phyloP scores from a whole-genome alignment of 1,140 invertebrate genomes.

The Leguminivora glycinivorella region DNA sequence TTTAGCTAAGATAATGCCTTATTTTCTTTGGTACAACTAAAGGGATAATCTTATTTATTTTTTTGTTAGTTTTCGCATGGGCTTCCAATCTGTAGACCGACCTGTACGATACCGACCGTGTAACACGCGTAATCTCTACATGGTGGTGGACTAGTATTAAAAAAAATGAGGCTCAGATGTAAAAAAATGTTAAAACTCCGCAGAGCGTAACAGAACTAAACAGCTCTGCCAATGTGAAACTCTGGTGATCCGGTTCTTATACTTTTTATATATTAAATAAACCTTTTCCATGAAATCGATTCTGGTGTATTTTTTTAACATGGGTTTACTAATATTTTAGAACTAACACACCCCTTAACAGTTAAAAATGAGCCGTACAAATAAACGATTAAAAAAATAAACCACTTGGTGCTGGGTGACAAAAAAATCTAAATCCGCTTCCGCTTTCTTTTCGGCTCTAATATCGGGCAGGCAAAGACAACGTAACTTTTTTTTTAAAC shows the following conservation, averaged over 20 bases:
- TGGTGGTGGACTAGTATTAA: constrained; percentile 62
- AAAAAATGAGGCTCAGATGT: constrained; percentile 38
- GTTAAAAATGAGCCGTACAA: constrained; percentile 40
- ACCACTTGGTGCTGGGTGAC: constrained; percentile 57
- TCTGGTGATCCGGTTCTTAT: constrained; percentile 74
- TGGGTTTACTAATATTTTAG: constrained; percentile 72
- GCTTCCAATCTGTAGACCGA: constrained; percentile 50
- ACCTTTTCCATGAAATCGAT: constrained; percentile 77
- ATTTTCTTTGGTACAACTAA: background rate
- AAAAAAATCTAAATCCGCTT: constrained; percentile 50
- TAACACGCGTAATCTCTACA: constrained; percentile 54
- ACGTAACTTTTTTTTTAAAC: constrained; percentile 31
- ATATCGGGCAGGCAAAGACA: constrained; percentile 46
- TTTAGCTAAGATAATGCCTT: no score
- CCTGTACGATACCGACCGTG: constrained; percentile 53
- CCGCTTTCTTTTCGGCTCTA: constrained; percentile 57
- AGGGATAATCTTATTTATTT: background rate
- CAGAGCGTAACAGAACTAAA: constrained; percentile 22
- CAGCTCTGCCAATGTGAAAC: constrained; percentile 33
- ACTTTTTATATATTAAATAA: constrained; percentile 77
- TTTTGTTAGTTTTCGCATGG: constrained; percentile 42
- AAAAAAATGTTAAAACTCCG: constrained; percentile 30
- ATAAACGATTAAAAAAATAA: constrained; percentile 33
- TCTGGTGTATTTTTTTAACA: constrained; percentile 78
- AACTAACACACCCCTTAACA: constrained; percentile 68